Conservation (phyloP, 2,797 vertebrate genomes). For the Rhabdophis nuchalis region DNA sequence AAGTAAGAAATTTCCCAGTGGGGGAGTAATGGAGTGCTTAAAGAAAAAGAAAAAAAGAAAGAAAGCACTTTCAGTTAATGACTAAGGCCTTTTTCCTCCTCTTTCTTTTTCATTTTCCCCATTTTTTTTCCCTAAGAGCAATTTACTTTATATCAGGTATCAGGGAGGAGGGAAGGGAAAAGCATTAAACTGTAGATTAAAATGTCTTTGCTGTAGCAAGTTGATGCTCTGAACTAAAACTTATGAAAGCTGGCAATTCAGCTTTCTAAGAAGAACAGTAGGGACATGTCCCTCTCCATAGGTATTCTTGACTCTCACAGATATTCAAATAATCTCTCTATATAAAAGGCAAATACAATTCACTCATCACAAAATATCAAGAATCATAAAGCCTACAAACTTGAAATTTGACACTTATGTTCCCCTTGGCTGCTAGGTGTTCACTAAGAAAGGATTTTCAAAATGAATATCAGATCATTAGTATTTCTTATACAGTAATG, state of each 20-base stretch:
- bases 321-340: conserved; percentile 41
- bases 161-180: conserved; percentile 45
- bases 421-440: no score
- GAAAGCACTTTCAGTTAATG: conserved; percentile 69
- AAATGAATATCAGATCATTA: no score
- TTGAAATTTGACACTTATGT: no score
- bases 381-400: no score
- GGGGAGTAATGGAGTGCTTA: conserved; percentile 71
- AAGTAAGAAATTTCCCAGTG: conserved; percentile 73
- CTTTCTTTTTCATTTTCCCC: conserved; percentile 30
- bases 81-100: conserved; percentile 63
- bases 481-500: no score
- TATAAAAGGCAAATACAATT: no score
- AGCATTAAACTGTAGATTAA: conserved; percentile 66
- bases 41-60: conserved; percentile 50
- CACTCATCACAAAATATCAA: no score
- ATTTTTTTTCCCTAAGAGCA: conserved; percentile 63
- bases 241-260: conserved; percentile 52
- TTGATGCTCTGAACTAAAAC: conserved; percentile 46
- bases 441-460: no score
- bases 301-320: conserved; percentile 58
- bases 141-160: conserved; percentile 67
- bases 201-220: conserved; percentile 65
- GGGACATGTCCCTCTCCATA: conserved; percentile 44
- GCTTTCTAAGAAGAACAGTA: conserved; percentile 27